phyloP scores from a whole-genome alignment of 2,888 invertebrate genomes.

The Unio delphinus region DNA sequence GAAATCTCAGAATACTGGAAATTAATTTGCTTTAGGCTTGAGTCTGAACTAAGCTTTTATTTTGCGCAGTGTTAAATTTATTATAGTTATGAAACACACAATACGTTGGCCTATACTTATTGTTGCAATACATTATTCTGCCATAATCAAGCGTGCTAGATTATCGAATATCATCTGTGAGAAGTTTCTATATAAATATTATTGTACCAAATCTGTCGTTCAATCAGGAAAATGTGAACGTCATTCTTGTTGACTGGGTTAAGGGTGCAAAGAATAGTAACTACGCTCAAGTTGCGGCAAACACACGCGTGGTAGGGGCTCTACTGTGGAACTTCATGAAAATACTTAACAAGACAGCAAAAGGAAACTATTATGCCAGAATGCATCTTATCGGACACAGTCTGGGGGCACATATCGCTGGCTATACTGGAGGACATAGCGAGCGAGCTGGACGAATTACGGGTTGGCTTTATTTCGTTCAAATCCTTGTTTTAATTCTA shows the following conservation, averaged over 20 bases:
- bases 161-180: no score
- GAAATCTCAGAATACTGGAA: no score
- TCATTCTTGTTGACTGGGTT: slow-evolving; percentile 45
- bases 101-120: no score
- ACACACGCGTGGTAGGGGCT: slow-evolving; percentile 66
- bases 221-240: slow-evolving; percentile 38
- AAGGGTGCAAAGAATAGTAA: slow-evolving; percentile 42
- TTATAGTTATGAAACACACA: no score
- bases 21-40: no score
- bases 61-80: no score
- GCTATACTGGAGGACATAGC: slow-evolving; percentile 82
- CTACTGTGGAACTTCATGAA: slow-evolving; percentile 53
- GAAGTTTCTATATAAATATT: no score
- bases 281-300: slow-evolving; percentile 66
- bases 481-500: not conserved
- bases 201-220: no score
- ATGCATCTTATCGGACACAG: slow-evolving; percentile 91
- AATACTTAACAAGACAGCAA: slow-evolving; percentile 28
- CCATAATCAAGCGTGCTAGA: no score
- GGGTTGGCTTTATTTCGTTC: slow-evolving; percentile 28
- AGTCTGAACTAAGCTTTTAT: no score
- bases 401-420: slow-evolving; percentile 88
- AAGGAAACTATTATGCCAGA: slow-evolving; percentile 15
- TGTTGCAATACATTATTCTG: no score
- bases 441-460: slow-evolving; percentile 61